phyloP scores from a whole-genome alignment of 2,888 invertebrate genomes.

The Euspilapteryx auroguttella region DNA sequence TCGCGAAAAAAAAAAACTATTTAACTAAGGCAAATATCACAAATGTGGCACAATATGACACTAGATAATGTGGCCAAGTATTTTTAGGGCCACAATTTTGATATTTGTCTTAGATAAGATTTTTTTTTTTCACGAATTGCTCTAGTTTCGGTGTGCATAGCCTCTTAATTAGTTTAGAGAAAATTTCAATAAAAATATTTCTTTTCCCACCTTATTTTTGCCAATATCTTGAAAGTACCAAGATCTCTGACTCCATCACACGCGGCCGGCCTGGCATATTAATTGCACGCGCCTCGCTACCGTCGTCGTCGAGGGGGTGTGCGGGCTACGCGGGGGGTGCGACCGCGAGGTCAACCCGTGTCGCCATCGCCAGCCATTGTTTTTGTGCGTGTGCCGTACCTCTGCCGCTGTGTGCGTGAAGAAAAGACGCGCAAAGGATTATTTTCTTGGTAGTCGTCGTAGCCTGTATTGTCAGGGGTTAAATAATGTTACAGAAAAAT shows the following conservation, averaged over 20 bases:
- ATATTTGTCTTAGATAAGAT: no score
- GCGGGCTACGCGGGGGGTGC: slow-evolving; percentile 45
- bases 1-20: no score
- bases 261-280: slow-evolving; percentile 61
- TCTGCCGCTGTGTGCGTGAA: slow-evolving; percentile 2
- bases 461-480: no score
- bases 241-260: slow-evolving; percentile 15
- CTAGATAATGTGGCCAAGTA: no score
- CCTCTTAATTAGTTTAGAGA: background rate
- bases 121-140: no score
- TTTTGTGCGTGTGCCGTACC: slow-evolving; percentile 44
- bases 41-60: no score
- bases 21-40: no score
- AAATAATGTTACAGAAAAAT: no score
- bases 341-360: slow-evolving; percentile 52
- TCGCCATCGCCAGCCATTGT: slow-evolving; percentile 52
- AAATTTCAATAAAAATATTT: no score
- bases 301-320: slow-evolving; percentile 14
- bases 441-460: slow-evolving; percentile 2
- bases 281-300: slow-evolving; percentile 59
- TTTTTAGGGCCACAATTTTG: no score
- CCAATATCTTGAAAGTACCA: slow-evolving; percentile 22
- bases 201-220: no score
- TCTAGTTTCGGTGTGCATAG: no score
- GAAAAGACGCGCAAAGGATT: slow-evolving; percentile 4